Conservation (phyloP, 2,797 vertebrate genomes). For the Chelmon rostratus region DNA sequence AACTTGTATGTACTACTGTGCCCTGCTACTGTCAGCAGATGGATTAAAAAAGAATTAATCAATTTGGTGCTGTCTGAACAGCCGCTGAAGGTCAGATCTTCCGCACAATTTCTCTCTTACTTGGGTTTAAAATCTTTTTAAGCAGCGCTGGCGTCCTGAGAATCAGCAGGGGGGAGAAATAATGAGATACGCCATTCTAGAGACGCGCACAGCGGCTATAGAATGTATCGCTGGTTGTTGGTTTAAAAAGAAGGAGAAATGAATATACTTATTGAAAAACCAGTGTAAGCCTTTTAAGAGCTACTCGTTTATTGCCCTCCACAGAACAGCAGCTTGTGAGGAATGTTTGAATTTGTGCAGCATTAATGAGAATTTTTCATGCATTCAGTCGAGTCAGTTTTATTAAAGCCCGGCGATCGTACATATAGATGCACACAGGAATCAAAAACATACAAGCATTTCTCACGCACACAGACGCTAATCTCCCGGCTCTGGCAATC, state of each 20-base stretch:
- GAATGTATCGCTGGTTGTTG: slow-evolving; percentile 13
- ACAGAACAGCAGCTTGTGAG: neutral
- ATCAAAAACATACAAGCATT: slow-evolving; percentile 15
- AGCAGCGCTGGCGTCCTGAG: slow-evolving; percentile 23
- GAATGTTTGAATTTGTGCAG: slow-evolving; percentile 22
- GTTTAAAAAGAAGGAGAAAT: neutral
- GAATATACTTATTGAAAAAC: slow-evolving; percentile 28
- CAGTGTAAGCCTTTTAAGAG: slow-evolving; percentile 30
- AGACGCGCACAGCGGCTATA: slow-evolving; percentile 19
- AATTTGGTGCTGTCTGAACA: slow-evolving; percentile 32
- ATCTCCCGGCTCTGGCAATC: slow-evolving; percentile 31
- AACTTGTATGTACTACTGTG: neutral
- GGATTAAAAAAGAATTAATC: slow-evolving; percentile 47
- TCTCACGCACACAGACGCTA: slow-evolving; percentile 21
- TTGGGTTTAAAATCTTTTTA: slow-evolving; percentile 28
- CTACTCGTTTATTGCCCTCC: slow-evolving; percentile 17
- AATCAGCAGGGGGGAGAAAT: slow-evolving; percentile 55
- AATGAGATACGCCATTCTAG: slow-evolving; percentile 54
- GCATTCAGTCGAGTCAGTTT: neutral
- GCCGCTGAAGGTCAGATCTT: slow-evolving; percentile 30
- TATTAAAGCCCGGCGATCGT: slow-evolving; percentile 10
- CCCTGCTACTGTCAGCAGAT: slow-evolving; percentile 2
- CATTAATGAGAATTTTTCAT: slow-evolving; percentile 21
- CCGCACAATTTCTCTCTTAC: slow-evolving; percentile 4
- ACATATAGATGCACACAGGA: slow-evolving; percentile 1